Conservation (phyloP, 2,888 invertebrate genomes). For the Hirtodrosophila trivittata region DNA sequence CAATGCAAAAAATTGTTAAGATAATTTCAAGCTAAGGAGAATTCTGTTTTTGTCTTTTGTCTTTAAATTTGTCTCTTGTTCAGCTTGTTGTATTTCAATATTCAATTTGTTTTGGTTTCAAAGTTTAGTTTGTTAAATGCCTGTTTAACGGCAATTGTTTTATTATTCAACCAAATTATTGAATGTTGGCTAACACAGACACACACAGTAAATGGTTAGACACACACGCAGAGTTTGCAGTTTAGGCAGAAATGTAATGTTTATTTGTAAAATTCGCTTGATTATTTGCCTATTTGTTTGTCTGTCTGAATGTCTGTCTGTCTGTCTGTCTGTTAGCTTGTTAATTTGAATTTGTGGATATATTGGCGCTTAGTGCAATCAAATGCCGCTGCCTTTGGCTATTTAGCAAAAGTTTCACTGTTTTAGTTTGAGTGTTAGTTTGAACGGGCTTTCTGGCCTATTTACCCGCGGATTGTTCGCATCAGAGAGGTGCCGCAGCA, state of each 20-base stretch:
- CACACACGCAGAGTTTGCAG: neutral
- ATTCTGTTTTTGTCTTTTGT: neutral
- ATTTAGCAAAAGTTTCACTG: conserved; percentile 55
- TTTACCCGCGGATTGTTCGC: conserved; percentile 48
- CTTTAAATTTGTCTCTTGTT: conserved; percentile 3
- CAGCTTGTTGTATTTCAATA: conserved; percentile 5
- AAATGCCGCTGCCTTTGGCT: conserved; percentile 50
- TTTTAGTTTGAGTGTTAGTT: conserved; percentile 36
- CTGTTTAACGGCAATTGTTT: conserved; percentile 1
- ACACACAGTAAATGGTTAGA: neutral
- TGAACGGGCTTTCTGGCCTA: conserved; percentile 15
- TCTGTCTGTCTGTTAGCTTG: conserved; percentile 48
- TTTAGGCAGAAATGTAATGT: conserved; percentile 5
- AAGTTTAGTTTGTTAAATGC: conserved; percentile 1
- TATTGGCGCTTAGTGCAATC: conserved; percentile 31
- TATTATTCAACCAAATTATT: neutral
- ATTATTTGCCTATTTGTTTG: conserved; percentile 15
- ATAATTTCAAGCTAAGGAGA: too few relatives aligned
- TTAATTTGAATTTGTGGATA: conserved; percentile 57
- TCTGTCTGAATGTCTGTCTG: conserved; percentile 20
- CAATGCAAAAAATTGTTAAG: conserved; percentile 2
- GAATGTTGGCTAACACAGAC: conserved; percentile 8
- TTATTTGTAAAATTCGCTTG: conserved; percentile 34
- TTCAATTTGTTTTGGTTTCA: too few relatives aligned
- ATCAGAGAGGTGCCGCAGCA: conserved; percentile 17